Percentiles rank a stretch among this genome's conserved stretches.
These are phyloP conservation scores for Betta splendens DNA, from an alignment of 2,797 vertebrate genomes.

Conservation along the genomic window DNA sequence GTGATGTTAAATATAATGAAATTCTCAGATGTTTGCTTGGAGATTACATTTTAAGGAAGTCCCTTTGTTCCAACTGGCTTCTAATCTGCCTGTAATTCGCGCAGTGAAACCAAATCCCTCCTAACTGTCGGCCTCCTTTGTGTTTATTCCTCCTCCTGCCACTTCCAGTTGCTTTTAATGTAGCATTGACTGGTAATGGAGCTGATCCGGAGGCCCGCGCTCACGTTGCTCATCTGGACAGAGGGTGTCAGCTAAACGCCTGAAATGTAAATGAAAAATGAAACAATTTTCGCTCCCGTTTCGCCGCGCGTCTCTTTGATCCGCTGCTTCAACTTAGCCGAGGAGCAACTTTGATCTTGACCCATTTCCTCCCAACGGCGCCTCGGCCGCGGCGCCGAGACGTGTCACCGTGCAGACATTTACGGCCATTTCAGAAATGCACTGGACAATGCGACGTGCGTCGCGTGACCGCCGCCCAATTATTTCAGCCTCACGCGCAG, in stretches of 20 bases:
- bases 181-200: conserved; percentile 27
- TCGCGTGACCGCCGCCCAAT: conserved; percentile 65
- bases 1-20: conserved; percentile 27
- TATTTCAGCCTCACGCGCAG: conserved; percentile 53
- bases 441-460: conserved; percentile 62
- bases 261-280: conserved; percentile 39
- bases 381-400: conserved; percentile 32
- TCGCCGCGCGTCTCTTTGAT: conserved; percentile 59
- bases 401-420: conserved; percentile 57
- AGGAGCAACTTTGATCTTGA: conserved; percentile 72
- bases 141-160: conserved; percentile 50
- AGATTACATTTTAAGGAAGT: conserved; percentile 31
- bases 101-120: conserved; percentile 26
- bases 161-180: conserved; percentile 35
- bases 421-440: conserved; percentile 60
- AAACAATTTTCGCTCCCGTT: conserved; percentile 37
- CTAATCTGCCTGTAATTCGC: conserved; percentile 34
- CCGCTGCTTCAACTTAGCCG: conserved; percentile 48
- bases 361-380: conserved; percentile 69
- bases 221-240: conserved; percentile 35
- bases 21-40: conserved; percentile 28
- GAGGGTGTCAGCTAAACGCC: conserved; percentile 48
- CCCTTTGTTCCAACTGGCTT: conserved; percentile 40
- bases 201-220: conserved; percentile 20
- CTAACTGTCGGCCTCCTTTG: conserved; percentile 22